Percentiles rank a stretch among this genome's conserved stretches.
phyloP scores from a whole-genome alignment of 2,888 invertebrate species.

The Morpho deidamia region DNA sequence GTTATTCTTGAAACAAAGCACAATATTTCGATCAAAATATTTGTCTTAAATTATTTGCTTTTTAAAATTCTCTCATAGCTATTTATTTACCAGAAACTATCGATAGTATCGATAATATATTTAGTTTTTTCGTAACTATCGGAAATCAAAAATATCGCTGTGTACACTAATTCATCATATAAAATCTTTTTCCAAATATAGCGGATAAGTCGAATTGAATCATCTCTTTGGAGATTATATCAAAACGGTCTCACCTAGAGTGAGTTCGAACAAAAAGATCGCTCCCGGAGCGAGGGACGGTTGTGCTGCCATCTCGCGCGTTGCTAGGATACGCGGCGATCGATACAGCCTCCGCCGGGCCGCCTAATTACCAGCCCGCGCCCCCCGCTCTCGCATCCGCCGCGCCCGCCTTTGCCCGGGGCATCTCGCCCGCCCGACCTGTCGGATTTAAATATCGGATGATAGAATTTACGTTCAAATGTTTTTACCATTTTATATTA shows the following conservation, averaged over 20 bases:
- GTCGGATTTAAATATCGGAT: conserved; percentile 74
- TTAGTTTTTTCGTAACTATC: too few relatives aligned
- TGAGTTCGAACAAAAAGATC: conserved; percentile 65
- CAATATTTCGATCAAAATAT: too few relatives aligned
- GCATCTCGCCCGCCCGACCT: conserved; percentile 50
- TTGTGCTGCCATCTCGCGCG: conserved; percentile 71
- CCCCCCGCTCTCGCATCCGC: conserved; percentile 29
- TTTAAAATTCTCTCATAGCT: too few relatives aligned
- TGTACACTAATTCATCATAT: too few relatives aligned
- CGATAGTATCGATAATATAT: too few relatives aligned
- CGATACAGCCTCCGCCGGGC: conserved; percentile 78
- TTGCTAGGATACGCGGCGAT: conserved; percentile 74
- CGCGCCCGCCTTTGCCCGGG: conserved; percentile 38
- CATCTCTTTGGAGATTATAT: conserved; percentile 65
- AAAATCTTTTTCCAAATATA: conserved; percentile 38
- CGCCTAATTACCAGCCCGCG: conserved; percentile 68
- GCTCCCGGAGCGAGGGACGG: conserved; percentile 54
- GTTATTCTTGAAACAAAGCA: too few relatives aligned
- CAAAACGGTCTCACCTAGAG: conserved; percentile 70
- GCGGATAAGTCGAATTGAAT: conserved; percentile 62
- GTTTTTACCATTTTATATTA: conserved; percentile 58
- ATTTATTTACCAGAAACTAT: too few relatives aligned
- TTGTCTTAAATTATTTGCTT: too few relatives aligned
- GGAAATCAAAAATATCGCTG: too few relatives aligned
- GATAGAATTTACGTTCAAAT: conserved; percentile 75